Evolutionary conservation across 37 sponge, comb jelly and placozoan genomes (phyloP), one percentile per base, ranked within the genome.

Genomic region (Diacarnus erythraeanus): DNA sequence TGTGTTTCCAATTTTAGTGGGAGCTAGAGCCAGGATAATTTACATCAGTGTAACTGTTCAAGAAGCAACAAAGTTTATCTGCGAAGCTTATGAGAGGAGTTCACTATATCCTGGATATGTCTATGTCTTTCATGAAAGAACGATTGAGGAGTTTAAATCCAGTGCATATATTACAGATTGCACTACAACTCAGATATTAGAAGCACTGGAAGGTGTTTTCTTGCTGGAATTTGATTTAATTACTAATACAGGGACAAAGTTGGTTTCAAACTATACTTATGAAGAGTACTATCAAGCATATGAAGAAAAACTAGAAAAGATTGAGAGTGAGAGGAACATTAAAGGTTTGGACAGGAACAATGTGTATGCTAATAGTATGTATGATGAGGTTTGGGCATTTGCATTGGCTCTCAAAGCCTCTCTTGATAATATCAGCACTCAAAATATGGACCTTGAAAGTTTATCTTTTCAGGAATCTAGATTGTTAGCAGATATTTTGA

Each of bases 351-450:
- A 59, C 18, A 59, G 26, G 18, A 59, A 59, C 18, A 59, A 59
- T 65, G 9, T 31, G 2, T 65, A 65, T 29, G 72, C 79, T 38
- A 69, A 60, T 59, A 18, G 18, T 3, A 26, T 78, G 38, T 73
- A 85, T 78, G 86, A 85, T 72, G 43, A 77, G 31, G 79, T 85
- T 42, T 85, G 86, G 86, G 79, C 86, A 36, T 44, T 85, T 72
- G 79, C 73, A 38, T 35, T 78, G 21, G 86, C 86, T 10, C 54
- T 85, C 34, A 78, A 84, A 39, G 69, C 38, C 10, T 84, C 84
- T n/a, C 12, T 83, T 31, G 56, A 42, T 21, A 8, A 59, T n/a
- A 3, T 59, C 3, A 27, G 26, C 3, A 15, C 27, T 27, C n/a
- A n/a, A n/a, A 59, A 27, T 10, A 59, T 59, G 3, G 18, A 59